A percentile compares a stretch with the other conserved stretches of the same genome.
These are phyloP conservation scores for Schizaphis graminum DNA, from an alignment of 2,888 invertebrate species.

Conservation along the genomic window DNA sequence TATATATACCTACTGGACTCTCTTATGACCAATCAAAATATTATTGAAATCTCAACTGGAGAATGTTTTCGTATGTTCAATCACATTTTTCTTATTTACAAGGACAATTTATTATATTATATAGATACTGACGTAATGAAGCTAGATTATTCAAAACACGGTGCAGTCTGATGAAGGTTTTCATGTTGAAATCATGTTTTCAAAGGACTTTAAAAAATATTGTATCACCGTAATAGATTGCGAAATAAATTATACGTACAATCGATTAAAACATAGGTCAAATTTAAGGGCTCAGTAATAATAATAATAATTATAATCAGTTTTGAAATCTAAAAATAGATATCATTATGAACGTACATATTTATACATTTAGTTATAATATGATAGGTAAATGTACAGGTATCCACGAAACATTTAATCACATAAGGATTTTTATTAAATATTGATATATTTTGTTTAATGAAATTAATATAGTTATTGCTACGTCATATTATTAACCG, in stretches of 20 bases:
- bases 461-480: background rate
- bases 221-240: background rate
- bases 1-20: background rate
- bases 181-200: conserved; percentile 29
- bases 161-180: conserved; percentile 35
- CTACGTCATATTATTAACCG: background rate
- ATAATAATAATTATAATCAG: background rate
- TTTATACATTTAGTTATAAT: background rate
- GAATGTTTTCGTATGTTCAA: background rate
- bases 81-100: background rate
- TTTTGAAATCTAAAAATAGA: background rate
- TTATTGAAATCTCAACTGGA: conserved; percentile 38
- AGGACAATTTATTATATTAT: conserved; percentile 28
- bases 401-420: background rate
- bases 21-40: background rate
- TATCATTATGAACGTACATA: background rate
- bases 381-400: background rate
- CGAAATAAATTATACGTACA: background rate
- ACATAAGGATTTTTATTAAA: background rate
- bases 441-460: background rate
- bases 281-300: background rate
- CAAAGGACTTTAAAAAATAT: background rate
- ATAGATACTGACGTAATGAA: background rate
- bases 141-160: conserved; percentile 8
- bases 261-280: background rate